These are phyloP conservation scores for Laticauda laticaudata DNA, from an alignment of 2,113 vertebrate species.

Conservation along the genomic window DNA sequence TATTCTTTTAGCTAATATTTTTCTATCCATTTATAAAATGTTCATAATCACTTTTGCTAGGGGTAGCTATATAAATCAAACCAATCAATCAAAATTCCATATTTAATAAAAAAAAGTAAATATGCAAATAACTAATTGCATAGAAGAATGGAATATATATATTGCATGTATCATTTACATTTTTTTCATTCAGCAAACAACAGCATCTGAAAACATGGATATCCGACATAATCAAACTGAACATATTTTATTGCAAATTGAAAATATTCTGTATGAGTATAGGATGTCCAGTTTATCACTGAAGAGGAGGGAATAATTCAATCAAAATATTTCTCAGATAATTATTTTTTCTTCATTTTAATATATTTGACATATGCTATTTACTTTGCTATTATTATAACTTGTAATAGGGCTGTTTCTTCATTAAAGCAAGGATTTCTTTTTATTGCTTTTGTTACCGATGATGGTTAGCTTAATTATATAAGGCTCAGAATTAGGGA, in stretches of 20 bases:
- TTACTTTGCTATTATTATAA: neutral
- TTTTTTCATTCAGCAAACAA: slow-evolving; percentile 43
- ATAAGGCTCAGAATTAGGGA: slow-evolving; percentile 66
- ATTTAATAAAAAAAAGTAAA: slow-evolving; percentile 30
- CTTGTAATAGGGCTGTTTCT: neutral
- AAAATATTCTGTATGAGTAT: slow-evolving; percentile 37
- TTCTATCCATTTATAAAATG: neutral
- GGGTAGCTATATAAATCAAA: neutral
- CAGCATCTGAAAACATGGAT: slow-evolving; percentile 50
- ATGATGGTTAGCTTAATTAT: slow-evolving; percentile 70
- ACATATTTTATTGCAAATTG: slow-evolving; percentile 31
- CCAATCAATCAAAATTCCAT: slow-evolving; percentile 43
- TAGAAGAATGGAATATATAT: slow-evolving; percentile 60
- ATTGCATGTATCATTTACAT: slow-evolving; percentile 32
- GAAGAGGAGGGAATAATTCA: slow-evolving; percentile 45
- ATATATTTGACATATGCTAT: slow-evolving; percentile 20
- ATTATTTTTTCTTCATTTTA: slow-evolving; percentile 50
- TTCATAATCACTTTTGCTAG: neutral
- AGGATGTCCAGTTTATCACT: slow-evolving; percentile 51
- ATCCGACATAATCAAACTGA: slow-evolving; percentile 54
- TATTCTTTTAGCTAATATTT: neutral
- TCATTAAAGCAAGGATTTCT: slow-evolving; percentile 37
- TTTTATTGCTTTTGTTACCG: slow-evolving; percentile 67
- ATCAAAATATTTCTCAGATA: slow-evolving; percentile 40
- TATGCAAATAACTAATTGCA: slow-evolving; percentile 50